phyloP scores from a whole-genome alignment of 1,140 invertebrate genomes.

The Leptopilina clavipes region DNA sequence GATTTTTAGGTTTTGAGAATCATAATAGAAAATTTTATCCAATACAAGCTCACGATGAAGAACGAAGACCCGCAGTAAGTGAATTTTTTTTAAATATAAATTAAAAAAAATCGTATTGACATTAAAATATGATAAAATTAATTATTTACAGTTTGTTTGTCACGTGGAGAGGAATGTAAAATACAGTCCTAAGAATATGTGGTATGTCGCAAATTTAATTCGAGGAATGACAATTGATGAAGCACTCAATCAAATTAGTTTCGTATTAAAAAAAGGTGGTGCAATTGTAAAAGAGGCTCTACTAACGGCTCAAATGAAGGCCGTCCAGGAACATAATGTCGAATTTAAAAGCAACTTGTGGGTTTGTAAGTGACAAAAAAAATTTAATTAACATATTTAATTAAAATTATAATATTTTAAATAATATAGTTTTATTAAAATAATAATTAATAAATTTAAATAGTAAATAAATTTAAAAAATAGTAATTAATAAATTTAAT shows the following conservation, averaged over 20 bases:
- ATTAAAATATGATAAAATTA: too few relatives aligned
- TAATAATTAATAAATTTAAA: too few relatives aligned
- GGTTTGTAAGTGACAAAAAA: slow-evolving; percentile 88
- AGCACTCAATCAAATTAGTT: slow-evolving; percentile 92
- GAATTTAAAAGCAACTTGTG: slow-evolving; percentile 97
- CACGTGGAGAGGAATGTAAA: slow-evolving; percentile 89
- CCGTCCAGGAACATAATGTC: slow-evolving; percentile 92
- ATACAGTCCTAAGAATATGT: slow-evolving; percentile 93
- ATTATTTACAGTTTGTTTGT: slow-evolving; percentile 84
- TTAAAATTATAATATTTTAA: too few relatives aligned
- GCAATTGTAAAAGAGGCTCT: slow-evolving; percentile 85
- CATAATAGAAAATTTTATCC: slow-evolving; percentile 81
- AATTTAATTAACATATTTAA: too few relatives aligned
- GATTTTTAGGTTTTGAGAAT: neutral
- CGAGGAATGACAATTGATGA: slow-evolving; percentile 95
- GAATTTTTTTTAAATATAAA: too few relatives aligned
- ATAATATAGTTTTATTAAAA: too few relatives aligned
- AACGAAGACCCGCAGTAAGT: slow-evolving; percentile 87
- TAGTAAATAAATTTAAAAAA: too few relatives aligned
- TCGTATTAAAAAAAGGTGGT: slow-evolving; percentile 89
- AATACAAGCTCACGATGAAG: slow-evolving; percentile 84
- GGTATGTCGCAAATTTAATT: slow-evolving; percentile 90
- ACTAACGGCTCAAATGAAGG: slow-evolving; percentile 91
- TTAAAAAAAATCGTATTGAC: too few relatives aligned
- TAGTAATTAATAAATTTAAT: too few relatives aligned